phyloP scores from a whole-genome alignment of 2,888 invertebrate species.

The Emmelina monodactyla region DNA sequence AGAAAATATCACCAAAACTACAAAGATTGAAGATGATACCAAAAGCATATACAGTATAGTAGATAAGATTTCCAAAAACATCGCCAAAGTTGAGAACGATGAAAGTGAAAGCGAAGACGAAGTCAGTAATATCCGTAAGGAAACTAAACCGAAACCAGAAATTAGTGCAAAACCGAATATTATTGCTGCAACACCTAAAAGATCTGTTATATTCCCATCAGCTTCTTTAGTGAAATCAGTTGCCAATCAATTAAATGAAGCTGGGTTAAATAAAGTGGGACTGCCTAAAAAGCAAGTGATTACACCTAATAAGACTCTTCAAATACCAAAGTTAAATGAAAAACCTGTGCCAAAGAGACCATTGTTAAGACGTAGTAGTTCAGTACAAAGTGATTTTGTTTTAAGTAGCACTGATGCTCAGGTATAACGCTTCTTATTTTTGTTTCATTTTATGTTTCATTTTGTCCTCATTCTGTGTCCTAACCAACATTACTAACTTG shows the following conservation, averaged over 20 bases:
- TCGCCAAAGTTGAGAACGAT: conserved; percentile 13
- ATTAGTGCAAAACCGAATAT: conserved; percentile 37
- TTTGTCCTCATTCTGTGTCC: conserved; percentile 19
- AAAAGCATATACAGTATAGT: conserved; percentile 9
- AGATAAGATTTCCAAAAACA: conserved; percentile 4
- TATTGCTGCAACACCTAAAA: conserved; percentile 53
- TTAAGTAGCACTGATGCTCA: conserved; percentile 41
- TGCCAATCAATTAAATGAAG: conserved; percentile 43
- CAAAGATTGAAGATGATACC: conserved; percentile 14
- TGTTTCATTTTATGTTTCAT: conserved; percentile 22
- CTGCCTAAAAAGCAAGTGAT: conserved; percentile 53
- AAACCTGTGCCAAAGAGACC: conserved; percentile 58
- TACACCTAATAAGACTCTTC: conserved; percentile 50
- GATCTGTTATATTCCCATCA: conserved; percentile 42
- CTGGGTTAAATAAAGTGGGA: conserved; percentile 40
- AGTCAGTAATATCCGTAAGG: conserved; percentile 19
- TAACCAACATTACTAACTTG: conserved; percentile 36
- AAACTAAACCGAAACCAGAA: conserved; percentile 9
- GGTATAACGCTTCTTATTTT: conserved; percentile 46
- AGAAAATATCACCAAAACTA: conserved; percentile 33
- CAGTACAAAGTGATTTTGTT: conserved; percentile 44
- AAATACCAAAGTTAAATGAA: conserved; percentile 58
- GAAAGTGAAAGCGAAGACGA: conserved; percentile 19
- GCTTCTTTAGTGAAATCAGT: conserved; percentile 53
- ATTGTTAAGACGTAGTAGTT: conserved; percentile 48